Base-by-base conservation (phyloP, 2,797 vertebrate species). In the Channa striata region DNA sequence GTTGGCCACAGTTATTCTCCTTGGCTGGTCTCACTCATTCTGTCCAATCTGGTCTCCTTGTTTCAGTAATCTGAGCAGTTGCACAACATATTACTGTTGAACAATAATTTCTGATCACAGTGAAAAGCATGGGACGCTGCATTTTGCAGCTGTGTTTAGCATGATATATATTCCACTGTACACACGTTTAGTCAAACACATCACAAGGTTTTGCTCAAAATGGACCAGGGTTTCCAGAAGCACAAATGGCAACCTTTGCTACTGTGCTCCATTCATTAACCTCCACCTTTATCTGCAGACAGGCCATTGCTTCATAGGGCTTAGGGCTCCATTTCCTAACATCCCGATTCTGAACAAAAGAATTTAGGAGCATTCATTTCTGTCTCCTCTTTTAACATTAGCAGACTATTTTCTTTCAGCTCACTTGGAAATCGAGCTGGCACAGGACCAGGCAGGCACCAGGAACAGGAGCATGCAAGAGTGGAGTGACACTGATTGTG, bases 401-500 rank as follows among this genome's bases (percentile, higher is more conserved):
- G 83, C 83, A 84, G 79, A 74, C 78, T 64, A 72, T 91, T 91
- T 87, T 84, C 74, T 86, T 86, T 77, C 78, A 80, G 84, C 63
- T 76, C 77, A 85, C 46, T 75, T 50, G 59, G 69, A 90, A 82
- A 80, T 74, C 11, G 17, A 70, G 70, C 61, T 92, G 91, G 91
- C 92, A 88, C 72, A 72, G 84, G 69, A 87, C 91, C 90, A 92
- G 86, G 72, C 84, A 86, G 76, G 77, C 83, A 81, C 65, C 21
- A 25, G 74, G 84, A 82, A 83, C 83, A 87, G 79, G 74, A 84
- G 86, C 82, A 87, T 60, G 20, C 64, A 48, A 78, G 81, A 88
- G 87, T 83, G 84, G 82, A 91, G 84, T 92, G 90, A 93, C 93
- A 93, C 92, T 91, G 91, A 93, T 93, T 96, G 94, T 95, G 95